Conservation (phyloP, 1,140 invertebrate genomes). For the Scaptomyza graminum region DNA sequence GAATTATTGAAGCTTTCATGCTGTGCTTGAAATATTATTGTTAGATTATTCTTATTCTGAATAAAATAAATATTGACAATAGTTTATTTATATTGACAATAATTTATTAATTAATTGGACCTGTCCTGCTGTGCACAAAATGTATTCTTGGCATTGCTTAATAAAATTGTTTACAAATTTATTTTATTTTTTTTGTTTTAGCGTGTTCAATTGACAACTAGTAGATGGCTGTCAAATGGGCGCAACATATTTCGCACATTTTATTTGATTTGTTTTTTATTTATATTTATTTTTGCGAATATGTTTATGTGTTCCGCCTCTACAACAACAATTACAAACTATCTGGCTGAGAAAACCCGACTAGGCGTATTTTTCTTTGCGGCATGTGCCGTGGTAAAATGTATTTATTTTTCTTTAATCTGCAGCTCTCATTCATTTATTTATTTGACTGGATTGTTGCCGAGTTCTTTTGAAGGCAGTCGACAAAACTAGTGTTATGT, state of each 20-base stretch:
- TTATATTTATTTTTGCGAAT: not conserved
- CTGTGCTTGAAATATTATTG: not conserved
- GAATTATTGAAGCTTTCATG: not conserved
- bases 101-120: not conserved
- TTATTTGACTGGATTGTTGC: conserved; percentile 8
- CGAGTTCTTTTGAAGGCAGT: conserved; percentile 52
- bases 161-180: conserved; percentile 1
- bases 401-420: conserved; percentile 11
- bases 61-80: conserved; percentile 2
- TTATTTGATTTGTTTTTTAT: conserved; percentile 35
- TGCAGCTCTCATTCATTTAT: conserved; percentile 51
- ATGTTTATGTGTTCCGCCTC: conserved; percentile 62
- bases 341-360: no score
- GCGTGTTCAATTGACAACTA: conserved; percentile 5
- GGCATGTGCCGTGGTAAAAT: conserved; percentile 60
- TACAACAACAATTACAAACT: conserved; percentile 25
- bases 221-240: conserved; percentile 24
- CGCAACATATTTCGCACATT: conserved; percentile 37
- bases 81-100: conserved; percentile 4
- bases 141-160: not conserved
- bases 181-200: conserved; percentile 3
- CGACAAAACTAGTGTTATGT: conserved; percentile 48
- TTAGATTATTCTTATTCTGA: not conserved
- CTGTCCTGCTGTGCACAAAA: not conserved
- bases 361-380: conserved; percentile 42